Evolutionary conservation across 2,113 vertebrate species (phyloP).

Genomic region (Cricetomys ansorgei): DNA sequence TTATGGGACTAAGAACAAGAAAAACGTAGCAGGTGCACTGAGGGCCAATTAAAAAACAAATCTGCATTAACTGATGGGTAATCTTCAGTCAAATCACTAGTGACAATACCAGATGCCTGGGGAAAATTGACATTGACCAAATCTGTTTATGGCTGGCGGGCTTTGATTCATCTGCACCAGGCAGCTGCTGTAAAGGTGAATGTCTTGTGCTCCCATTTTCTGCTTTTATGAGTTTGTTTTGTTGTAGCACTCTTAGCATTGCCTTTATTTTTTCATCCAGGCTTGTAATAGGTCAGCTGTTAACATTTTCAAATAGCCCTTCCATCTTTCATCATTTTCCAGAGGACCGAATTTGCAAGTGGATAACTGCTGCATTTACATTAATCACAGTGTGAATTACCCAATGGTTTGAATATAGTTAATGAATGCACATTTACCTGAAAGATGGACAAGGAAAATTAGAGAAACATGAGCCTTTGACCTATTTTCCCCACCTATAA

Average conservation of each 20-base stretch:
- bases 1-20: slow-evolving; percentile 79
- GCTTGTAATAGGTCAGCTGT: slow-evolving; percentile 74
- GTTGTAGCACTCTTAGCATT: slow-evolving; percentile 34
- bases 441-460: slow-evolving; percentile 37
- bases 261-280: slow-evolving; percentile 26
- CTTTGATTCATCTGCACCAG: slow-evolving; percentile 73
- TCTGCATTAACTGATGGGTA: slow-evolving; percentile 87
- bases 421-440: slow-evolving; percentile 44
- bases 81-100: slow-evolving; percentile 85
- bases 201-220: slow-evolving; percentile 53
- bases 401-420: slow-evolving; percentile 30
- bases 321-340: slow-evolving; percentile 58
- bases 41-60: slow-evolving; percentile 89
- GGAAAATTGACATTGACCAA: slow-evolving; percentile 86
- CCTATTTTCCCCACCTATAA: neutral
- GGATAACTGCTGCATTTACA: slow-evolving; percentile 51
- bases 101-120: slow-evolving; percentile 82
- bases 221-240: slow-evolving; percentile 70
- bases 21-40: slow-evolving; percentile 83
- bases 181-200: slow-evolving; percentile 76
- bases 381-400: slow-evolving; percentile 51
- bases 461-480: neutral
- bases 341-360: slow-evolving; percentile 43
- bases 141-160: slow-evolving; percentile 75
- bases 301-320: slow-evolving; percentile 64